phyloP scores from a whole-genome alignment of 2,888 invertebrate species.

The Stratiomys singularior region DNA sequence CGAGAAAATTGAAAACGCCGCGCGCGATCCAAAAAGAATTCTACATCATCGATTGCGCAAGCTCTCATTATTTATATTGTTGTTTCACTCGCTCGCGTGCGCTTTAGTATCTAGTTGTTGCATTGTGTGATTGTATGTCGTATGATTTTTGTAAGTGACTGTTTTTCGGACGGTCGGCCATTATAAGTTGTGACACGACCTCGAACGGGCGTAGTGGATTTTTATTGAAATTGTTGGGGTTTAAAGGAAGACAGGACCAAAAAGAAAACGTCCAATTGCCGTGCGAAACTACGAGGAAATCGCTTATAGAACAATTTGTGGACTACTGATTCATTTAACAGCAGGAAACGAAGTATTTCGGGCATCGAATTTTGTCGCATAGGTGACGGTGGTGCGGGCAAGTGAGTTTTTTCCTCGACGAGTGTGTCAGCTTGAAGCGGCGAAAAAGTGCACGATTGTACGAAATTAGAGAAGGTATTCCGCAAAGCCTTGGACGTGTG shows the following conservation, averaged over 20 bases:
- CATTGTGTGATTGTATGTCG: not conserved
- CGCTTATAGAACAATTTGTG: not conserved
- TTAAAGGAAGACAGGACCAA: conserved; percentile 9
- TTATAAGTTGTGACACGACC: conserved; percentile 50
- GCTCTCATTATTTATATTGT: conserved; percentile 49
- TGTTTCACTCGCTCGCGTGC: conserved; percentile 19
- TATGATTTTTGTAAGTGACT: conserved; percentile 31
- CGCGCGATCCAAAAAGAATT: not conserved
- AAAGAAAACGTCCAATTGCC: not conserved
- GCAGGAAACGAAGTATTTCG: not conserved
- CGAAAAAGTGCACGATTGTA: conserved; percentile 16
- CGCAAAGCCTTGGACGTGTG: conserved; percentile 22
- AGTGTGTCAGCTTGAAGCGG: not conserved
- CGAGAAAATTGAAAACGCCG: conserved; percentile 23
- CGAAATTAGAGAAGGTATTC: conserved; percentile 26
- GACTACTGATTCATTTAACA: not conserved
- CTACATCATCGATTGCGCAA: conserved; percentile 50
- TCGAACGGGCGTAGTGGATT: conserved; percentile 49
- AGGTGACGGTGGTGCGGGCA: not conserved
- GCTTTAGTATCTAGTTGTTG: not conserved
- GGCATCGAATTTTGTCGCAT: not conserved
- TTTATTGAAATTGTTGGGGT: conserved; percentile 37
- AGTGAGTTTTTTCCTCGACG: not conserved
- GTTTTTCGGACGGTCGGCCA: conserved; percentile 47
- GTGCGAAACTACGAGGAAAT: not conserved